Base-by-base conservation (phyloP, 2,113 vertebrate genomes). In the Pyrgilauda ruficollis region DNA sequence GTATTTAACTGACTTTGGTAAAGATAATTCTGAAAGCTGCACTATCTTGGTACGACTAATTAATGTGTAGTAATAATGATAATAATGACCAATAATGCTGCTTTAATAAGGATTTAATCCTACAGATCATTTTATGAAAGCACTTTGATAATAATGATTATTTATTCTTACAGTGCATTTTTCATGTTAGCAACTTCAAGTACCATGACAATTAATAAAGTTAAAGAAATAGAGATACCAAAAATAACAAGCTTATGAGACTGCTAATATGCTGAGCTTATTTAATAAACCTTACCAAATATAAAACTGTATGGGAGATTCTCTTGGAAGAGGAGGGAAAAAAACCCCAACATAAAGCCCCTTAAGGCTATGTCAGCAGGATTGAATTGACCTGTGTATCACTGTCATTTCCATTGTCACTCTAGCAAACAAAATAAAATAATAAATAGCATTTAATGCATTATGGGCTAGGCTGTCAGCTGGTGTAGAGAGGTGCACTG, bases 81-180 rank as follows among this genome's bases (percentile, higher is more conserved):
- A 55, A 96, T 93, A 7, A 87, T 46, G 61, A 93, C 68, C 83
- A 94, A 88, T 87, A 96, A 96, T 90, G 68, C 70, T 96, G 66
- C 24, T 88, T 58, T 97, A 91, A 93, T 92, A 94, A 84, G 92
- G 82, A 92, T 92, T 96, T 94, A 94, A 96, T 90, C 76, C 73
- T 88, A 90, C 86, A 87, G 87, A 97, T 94, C 13, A 76, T 94
- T 92, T 92, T 76, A 81, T 72, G 85, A 95, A 91, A 94, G 68
- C 44, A 58, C 75, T 95, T 94, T 55, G 85, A 95, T 96, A 96
- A 84, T 87, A 88, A 94, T 30, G 46, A 84, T 85, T 96, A 92
- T 97, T 97, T 96, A 93, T 85, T 94, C 91, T 94, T 93, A 87
- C 67, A 85, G 68, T 56, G 76, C 11, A 23, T 95, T 96, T 96